A percentile compares a stretch with the other conserved stretches of the same genome.
Conservation (phyloP, 2,797 vertebrate genomes). For the Muscicapa striata region DNA sequence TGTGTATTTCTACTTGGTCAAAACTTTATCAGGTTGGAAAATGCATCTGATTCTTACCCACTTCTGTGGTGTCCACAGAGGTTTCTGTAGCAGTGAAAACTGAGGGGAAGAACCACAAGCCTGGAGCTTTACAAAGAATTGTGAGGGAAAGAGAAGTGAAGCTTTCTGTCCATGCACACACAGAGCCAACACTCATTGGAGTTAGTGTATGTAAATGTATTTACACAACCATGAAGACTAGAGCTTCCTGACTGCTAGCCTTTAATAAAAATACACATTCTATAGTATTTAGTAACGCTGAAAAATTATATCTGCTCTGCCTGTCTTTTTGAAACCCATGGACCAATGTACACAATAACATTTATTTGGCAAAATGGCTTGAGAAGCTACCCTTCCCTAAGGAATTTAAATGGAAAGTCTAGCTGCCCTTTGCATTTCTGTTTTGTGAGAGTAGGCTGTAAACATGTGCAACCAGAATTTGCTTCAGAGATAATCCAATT, state of each 20-base stretch:
- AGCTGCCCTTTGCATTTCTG: neutral
- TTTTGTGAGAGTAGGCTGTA: conserved; percentile 16
- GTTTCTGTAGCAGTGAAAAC: neutral
- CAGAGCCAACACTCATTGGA: neutral
- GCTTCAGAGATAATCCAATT: neutral
- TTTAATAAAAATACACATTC: neutral
- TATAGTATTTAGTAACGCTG: neutral
- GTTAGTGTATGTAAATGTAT: neutral
- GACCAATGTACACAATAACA: neutral
- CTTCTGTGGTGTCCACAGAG: neutral
- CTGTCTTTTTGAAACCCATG: neutral
- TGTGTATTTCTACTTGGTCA: neutral
- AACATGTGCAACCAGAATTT: conserved; percentile 7
- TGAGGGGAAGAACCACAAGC: neutral
- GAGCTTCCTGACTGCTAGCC: neutral
- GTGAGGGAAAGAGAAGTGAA: neutral
- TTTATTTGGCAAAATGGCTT: conserved; percentile 1
- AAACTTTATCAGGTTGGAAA: neutral
- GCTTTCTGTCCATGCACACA: neutral
- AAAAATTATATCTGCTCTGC: neutral
- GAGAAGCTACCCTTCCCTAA: conserved; percentile 15
- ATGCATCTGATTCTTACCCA: neutral
- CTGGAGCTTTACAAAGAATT: neutral
- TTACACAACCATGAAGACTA: neutral
- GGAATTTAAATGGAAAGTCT: conserved; percentile 31